Evolutionary conservation across 2,888 invertebrate genomes (phyloP), one percentile per base, ranked within the genome.

Genomic region (Drosophila merina): DNA sequence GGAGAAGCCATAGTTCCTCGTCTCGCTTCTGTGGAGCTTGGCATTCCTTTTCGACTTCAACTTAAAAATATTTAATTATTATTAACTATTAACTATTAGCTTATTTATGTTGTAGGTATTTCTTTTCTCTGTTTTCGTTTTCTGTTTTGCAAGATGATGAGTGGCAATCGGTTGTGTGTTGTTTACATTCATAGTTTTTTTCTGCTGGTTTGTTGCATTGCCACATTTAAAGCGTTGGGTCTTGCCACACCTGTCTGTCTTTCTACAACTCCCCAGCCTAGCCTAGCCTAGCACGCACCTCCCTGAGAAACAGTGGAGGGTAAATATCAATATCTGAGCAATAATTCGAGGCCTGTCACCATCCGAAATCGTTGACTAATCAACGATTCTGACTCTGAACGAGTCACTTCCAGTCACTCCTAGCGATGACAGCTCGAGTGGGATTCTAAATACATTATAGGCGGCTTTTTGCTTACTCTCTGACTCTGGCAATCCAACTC

Each of bases 181-280:
- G 63, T 82, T 74, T 68, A 74, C 52, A 63, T 56, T 44, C 40
- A 31, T 33, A 33, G 33, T 26, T 48, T 70, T 52, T 20, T 20
- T 20, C 20, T 20, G 51, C 38, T 3, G 38, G 12, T n/a, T n/a
- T 3, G 12, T 6, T 44, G 38, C 10, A 38, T 49, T 60, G 49
- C 59, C 42, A 36, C 36, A 33, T 10, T 0, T 4, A 48, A 12
- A 52, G 51, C 50, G 30, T 30, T 30, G 54, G 66, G 66, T 47
- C n/a, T 64, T 54, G 64, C 66, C 67, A 64, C 54, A 66, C 64
- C 64, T 64, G 67, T 66, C 63, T 44, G 30, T 64, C 47, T 9
- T 8, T 64, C 47, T 31, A 9, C 48, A 63, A 33, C 44, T 64
- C 36, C 20, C 20, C 20, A 20, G 20, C 20, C 20, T 20, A 20